These are phyloP conservation scores for Oncorhynchus tshawytscha DNA, from an alignment of 2,113 vertebrate species.

Conservation along the genomic window DNA sequence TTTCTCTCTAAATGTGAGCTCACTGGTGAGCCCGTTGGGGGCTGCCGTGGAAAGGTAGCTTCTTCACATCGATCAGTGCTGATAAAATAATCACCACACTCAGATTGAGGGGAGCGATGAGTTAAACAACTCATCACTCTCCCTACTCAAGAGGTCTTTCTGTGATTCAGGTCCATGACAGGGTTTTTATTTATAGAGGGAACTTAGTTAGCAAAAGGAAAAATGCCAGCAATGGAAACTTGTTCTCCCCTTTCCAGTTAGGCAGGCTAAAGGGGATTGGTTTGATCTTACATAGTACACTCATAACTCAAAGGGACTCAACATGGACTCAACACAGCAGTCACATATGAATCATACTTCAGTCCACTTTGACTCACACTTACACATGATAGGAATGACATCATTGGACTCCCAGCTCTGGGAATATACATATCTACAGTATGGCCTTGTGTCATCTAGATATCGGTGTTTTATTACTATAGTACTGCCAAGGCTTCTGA, in stretches of 20 bases:
- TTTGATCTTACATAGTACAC: not conserved
- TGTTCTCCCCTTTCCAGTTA: not conserved
- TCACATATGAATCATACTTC: not conserved
- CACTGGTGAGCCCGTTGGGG: slow-evolving; percentile 39
- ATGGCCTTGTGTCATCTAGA: not conserved
- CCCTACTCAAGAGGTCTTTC: slow-evolving; percentile 1
- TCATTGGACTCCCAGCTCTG: not conserved
- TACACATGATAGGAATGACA: too few relatives aligned
- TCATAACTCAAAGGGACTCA: not conserved
- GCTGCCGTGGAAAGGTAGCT: slow-evolving; percentile 25
- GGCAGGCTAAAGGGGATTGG: not conserved
- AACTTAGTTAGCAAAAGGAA: slow-evolving; percentile 1
- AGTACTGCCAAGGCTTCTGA: not conserved
- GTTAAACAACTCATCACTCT: slow-evolving; percentile 46
- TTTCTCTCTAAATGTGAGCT: slow-evolving; percentile 45
- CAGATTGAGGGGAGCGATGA: slow-evolving; percentile 38
- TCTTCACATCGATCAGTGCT: slow-evolving; percentile 40
- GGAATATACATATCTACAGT: not conserved
- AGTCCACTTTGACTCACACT: too few relatives aligned
- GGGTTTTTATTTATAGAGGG: not conserved
- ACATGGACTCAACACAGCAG: not conserved
- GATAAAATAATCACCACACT: slow-evolving; percentile 48
- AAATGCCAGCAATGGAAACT: not conserved
- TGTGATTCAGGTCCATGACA: slow-evolving; percentile 24
- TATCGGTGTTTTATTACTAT: not conserved